Evolutionary conservation across 1,140 invertebrate genomes (phyloP).

Genomic region (Heliconius himera): DNA sequence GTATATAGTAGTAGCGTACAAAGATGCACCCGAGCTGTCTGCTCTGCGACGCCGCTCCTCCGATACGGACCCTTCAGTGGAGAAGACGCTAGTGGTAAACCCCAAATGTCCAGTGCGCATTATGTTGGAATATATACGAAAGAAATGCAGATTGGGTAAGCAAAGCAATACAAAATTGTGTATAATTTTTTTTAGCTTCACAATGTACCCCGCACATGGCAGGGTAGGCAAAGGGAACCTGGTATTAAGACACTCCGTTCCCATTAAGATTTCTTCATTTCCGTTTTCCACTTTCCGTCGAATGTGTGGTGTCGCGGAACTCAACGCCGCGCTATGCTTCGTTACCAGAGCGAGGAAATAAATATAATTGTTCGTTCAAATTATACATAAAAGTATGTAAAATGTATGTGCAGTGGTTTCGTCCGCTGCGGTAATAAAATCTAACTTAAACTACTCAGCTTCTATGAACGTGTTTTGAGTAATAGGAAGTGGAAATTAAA

Average conservation of each 20-base stretch:
- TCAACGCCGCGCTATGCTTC: too few species aligned
- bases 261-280: too few species aligned
- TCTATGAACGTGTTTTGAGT: not conserved
- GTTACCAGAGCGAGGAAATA: too few species aligned
- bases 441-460: not conserved
- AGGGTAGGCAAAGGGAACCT: not conserved
- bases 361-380: too few species aligned
- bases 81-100: slow-evolving; percentile 64
- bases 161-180: not conserved
- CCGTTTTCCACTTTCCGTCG: not conserved
- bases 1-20: slow-evolving; percentile 62
- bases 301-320: too few species aligned
- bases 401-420: too few species aligned
- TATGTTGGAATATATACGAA: slow-evolving; percentile 71
- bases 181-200: not conserved
- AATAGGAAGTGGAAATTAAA: not conserved
- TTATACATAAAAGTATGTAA: too few species aligned
- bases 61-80: slow-evolving; percentile 51
- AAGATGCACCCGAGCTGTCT: slow-evolving; percentile 62
- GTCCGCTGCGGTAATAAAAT: too few species aligned
- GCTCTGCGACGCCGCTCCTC: slow-evolving; percentile 38
- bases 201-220: not conserved
- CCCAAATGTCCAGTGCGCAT: slow-evolving; percentile 63
- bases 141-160: slow-evolving; percentile 58
- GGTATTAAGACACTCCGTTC: not conserved